These are phyloP conservation scores for Molossus alvarezi DNA, from an alignment of 2,797 vertebrate genomes.

Conservation along the genomic window DNA sequence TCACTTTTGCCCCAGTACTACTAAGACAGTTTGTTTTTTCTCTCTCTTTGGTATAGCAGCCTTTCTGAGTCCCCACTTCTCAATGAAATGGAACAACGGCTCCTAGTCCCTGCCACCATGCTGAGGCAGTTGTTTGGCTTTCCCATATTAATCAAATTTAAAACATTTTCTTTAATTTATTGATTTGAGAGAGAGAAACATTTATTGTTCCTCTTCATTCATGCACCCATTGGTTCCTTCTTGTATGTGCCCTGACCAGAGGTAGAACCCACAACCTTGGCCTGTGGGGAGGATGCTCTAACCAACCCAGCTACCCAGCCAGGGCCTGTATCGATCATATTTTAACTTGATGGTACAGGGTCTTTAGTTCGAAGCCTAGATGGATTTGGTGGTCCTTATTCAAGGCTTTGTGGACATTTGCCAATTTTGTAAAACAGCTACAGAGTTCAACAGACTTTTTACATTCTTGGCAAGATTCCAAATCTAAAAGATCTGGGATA, in stretches of 20 bases:
- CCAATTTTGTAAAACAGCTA: constrained; percentile 74
- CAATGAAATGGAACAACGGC: constrained; percentile 64
- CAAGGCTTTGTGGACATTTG: constrained; percentile 77
- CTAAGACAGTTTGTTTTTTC: constrained; percentile 73
- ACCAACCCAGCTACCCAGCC: background rate
- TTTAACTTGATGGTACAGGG: background rate
- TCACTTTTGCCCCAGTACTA: constrained; percentile 78
- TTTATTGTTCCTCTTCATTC: background rate
- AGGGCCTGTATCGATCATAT: background rate
- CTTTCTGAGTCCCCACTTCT: constrained; percentile 69
- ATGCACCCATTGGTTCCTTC: background rate
- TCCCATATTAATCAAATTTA: background rate
- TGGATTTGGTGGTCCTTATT: constrained; percentile 79
- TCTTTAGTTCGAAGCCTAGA: constrained; percentile 62
- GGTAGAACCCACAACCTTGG: background rate
- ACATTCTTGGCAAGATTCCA: constrained; percentile 82
- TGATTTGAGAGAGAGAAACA: background rate
- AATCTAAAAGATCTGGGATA: constrained; percentile 66
- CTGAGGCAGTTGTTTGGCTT: constrained; percentile 48
- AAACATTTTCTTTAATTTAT: background rate
- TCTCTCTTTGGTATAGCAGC: background rate
- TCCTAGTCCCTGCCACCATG: background rate
- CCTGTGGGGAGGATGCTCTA: background rate
- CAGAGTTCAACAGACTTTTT: constrained; percentile 77
- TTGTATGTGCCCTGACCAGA: background rate